Evolutionary conservation across 1,140 invertebrate species (phyloP), one percentile per base, ranked within the genome.

Genomic region (Odontomachus brunneus): DNA sequence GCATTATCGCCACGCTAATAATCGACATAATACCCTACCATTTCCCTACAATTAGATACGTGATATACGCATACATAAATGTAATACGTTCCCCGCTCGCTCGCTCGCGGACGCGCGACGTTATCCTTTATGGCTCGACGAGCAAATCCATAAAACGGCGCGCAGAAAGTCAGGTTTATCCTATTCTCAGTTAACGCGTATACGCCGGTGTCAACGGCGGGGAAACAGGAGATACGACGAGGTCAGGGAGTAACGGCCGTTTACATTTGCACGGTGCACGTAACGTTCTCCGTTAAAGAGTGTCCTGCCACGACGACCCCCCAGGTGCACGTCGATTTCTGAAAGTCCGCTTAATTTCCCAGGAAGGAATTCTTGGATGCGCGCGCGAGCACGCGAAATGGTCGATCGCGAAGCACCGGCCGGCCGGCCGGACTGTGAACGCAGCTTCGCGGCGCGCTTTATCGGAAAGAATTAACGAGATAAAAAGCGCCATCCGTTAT

Each of bases 71-170:
- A 85, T 85, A 78, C 84, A 83, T 88, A 85, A 88, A 88, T 76
- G 87, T 88, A 88, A 88, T 88, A 88, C 87, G 86, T 88, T 71
- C 33, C 59, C 78, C 19, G 33, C 57, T 44, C 38, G 33, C 48
- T 33, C 29, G 29, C 29, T 33, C 29, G 29, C 29, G 29, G 2
- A 55, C 62, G 49, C 65, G 57, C 71, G 78, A 84, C 80, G 76
- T 88, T 88, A 88, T 88, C 87, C 87, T 88, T 88, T 88, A 88
- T 83, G 87, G 59, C 86, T 63, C 72, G 59, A 12, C 80, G 83
- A 59, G 87, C 84, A 88, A 88, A 88, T 88, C 87, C 84, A 88
- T 88, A 88, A 88, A 88, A 88, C 87, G 87, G 74, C 88, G 57
- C 71, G 84, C 86, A 72, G 84, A 88, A 78, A 88, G 82, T 82